Evolutionary conservation across 1,140 invertebrate genomes (phyloP), one percentile per base, ranked within the genome.

Genomic region (Macrosteles quadrilineatus): DNA sequence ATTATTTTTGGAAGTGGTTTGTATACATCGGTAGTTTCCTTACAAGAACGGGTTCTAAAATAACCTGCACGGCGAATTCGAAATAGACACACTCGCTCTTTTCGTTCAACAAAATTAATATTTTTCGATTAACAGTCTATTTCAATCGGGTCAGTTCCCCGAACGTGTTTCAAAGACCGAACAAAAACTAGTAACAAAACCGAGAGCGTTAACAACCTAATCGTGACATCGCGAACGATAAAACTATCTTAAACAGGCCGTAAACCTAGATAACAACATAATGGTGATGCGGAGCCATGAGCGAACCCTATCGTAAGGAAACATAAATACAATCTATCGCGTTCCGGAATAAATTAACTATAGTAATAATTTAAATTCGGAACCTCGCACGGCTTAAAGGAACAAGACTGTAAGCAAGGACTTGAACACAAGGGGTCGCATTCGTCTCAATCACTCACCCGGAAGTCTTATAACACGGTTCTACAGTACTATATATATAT

Each of bases 131-230:
- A n/a, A n/a, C n/a, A n/a, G n/a, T n/a, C n/a, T n/a, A n/a, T n/a
- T 14, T 36, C 4, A 36, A 36, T 36, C 4, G 32, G 32, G 4
- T 36, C 14, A 4, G 4, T 50, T 50, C 17, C 47, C 47, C 6
- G 21, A 6, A 17, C 9, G 36, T 17, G 36, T 9, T 17, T 43
- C 9, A 17, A 9, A 11, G 47, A 4, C 6, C 6, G 47, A 19
- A 50, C n/a, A n/a, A 50, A n/a, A 50, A 50, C 47, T 50, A 50
- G 47, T 50, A 50, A n/a, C 17, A 50, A 50, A 50, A 50, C n/a
- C 21, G 17, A 50, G 17, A 43, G 36, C 17, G 36, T 11, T n/a
- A 50, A 50, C 17, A 50, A 50, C 17, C 47, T 3, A 50, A 50
- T 50, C 3, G 21, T 23, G 21, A 50, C 47, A 23, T 17, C 36